Evolutionary conservation across 2,797 vertebrate genomes (phyloP), one percentile per base, ranked within the genome.

Genomic region (Typhlichthys eigenmanni): DNA sequence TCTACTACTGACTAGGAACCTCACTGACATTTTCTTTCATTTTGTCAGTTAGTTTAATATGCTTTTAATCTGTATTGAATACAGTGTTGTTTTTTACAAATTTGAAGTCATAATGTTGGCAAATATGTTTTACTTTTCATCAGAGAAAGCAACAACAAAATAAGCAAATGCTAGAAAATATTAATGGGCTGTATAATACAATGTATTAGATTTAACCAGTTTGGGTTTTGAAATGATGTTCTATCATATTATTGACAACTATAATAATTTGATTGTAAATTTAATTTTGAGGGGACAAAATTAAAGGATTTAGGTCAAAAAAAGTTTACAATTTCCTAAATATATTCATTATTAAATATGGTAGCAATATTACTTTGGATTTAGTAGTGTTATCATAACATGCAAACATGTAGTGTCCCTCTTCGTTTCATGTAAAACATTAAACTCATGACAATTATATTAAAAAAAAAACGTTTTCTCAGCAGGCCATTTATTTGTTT

Each of bases 281-380:
- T 55, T 68, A 75, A 70, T 75, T 24, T 34, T 43, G 45, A 59
- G 52, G 59, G 55, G 32, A 58, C 17, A 66, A 64, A 61, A 72
- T 74, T 8, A 2, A 43, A 43, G 38, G 38, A 8, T 43, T 43
- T 43, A 43, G 38, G 38, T 43, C 0, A 43, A 43, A 43, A 43
- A 9, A 43, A 8, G 9, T 43, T 43, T 2, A 54, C 80, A 78
- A 75, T 85, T 86, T 85, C 79, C 58, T 80, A 62, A 82, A 80
- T 84, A 84, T 87, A 87, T 80, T 88, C 87, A 88, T 89, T 89
- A 91, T 92, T 91, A 83, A 85, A 78, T 80, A 79, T 83, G 81
- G 78, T 80, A 80, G 69, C 64, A 84, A 66, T 83, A 85, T 90
- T 84, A 69, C 76, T 90, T 89, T 89, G 89, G 85, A 75, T 87